These are phyloP conservation scores for Cyprinella venusta DNA, from an alignment of 2,797 vertebrate genomes.

Conservation along the genomic window DNA sequence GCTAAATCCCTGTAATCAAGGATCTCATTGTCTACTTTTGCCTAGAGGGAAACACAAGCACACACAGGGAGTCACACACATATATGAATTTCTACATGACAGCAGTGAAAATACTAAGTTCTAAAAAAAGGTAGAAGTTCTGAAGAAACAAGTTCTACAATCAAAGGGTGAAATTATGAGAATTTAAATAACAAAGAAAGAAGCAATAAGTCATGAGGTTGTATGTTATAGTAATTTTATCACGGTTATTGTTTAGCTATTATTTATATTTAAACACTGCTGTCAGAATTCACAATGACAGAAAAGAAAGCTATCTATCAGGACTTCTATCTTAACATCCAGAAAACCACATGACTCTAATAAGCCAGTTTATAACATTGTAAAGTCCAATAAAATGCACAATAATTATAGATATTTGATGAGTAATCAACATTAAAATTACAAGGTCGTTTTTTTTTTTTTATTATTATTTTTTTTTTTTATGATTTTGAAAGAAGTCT, in stretches of 20 bases:
- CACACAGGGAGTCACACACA: constrained; percentile 14
- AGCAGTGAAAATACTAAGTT: constrained; percentile 16
- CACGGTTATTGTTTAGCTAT: not conserved
- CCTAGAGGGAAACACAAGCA: constrained; percentile 70
- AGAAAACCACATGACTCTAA: not conserved
- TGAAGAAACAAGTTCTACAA: no score
- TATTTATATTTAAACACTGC: constrained; percentile 16
- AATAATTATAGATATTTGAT: not conserved
- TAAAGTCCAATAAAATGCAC: not conserved
- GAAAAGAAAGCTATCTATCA: not conserved
- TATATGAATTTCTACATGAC: not conserved
- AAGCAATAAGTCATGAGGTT: not conserved
- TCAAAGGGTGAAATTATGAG: not conserved
- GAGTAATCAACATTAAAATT: not conserved
- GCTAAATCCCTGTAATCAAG: constrained; percentile 92
- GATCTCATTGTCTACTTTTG: constrained; percentile 93
- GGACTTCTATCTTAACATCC: not conserved
- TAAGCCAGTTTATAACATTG: constrained; percentile 16
- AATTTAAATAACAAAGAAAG: not conserved
- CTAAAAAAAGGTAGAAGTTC: not conserved
- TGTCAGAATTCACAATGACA: constrained; percentile 5
- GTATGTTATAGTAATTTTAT: not conserved
- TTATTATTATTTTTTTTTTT: fast-evolving
- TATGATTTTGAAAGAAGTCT: not conserved
- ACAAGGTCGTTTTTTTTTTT: no score